Conservation (phyloP, 1,140 invertebrate species). For the Aphelinus certus region DNA sequence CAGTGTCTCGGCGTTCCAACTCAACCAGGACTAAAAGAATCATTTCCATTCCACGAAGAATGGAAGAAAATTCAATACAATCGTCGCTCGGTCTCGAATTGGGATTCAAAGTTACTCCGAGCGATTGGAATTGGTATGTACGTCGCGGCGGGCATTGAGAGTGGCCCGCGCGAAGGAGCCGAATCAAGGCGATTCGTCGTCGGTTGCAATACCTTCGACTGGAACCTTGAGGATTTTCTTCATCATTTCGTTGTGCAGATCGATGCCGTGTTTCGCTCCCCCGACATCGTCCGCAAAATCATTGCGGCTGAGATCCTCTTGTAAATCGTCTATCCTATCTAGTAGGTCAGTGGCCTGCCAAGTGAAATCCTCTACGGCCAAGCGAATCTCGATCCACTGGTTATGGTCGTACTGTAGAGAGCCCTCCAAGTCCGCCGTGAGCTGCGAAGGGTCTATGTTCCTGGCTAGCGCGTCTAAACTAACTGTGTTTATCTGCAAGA, state of each 20-base stretch:
- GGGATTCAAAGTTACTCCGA: no score
- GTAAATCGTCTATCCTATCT: constrained; percentile 89
- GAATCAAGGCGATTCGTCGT: no score
- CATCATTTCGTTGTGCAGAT: constrained; percentile 93
- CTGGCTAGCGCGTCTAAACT: constrained; percentile 93
- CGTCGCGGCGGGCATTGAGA: no score
- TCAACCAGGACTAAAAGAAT: no score
- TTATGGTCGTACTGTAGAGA: constrained; percentile 94
- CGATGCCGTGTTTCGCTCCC: constrained; percentile 88
- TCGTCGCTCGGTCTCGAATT: no score
- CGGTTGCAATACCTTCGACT: constrained; percentile 70
- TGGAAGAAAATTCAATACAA: no score
- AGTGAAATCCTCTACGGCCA: constrained; percentile 93
- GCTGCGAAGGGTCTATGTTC: constrained; percentile 89
- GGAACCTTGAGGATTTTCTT: constrained; percentile 93
- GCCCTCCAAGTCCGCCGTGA: constrained; percentile 94
- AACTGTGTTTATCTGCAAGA: constrained; percentile 88
- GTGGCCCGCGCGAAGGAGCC: no score
- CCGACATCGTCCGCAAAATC: constrained; percentile 93
- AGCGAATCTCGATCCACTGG: constrained; percentile 94
- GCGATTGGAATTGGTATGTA: no score
- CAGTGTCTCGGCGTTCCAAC: no score
- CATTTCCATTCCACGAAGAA: no score
- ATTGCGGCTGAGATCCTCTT: constrained; percentile 89
- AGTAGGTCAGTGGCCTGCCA: constrained; percentile 94